Evolutionary conservation across 2,888 invertebrate genomes (phyloP).

Genomic region (Halictus quadricinctus): DNA sequence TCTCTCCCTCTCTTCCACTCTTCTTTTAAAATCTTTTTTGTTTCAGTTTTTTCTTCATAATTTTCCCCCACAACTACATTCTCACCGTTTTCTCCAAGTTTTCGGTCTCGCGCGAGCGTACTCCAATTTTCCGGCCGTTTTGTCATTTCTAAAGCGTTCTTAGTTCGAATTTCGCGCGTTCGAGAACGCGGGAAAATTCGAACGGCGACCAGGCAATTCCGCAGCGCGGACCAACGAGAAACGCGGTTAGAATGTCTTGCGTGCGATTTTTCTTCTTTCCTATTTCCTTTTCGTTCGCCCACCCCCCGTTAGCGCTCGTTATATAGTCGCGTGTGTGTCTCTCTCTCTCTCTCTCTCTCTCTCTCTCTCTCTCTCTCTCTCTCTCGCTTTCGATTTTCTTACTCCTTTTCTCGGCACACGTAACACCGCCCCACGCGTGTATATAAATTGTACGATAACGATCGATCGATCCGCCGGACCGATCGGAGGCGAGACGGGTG

Average conservation of each 20-base stretch:
- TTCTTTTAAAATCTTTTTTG: slow-evolving; percentile 20
- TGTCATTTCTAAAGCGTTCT: too few species aligned
- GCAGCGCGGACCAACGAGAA: not conserved
- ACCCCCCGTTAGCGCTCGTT: too few species aligned
- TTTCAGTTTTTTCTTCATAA: slow-evolving; percentile 8
- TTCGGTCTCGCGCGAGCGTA: too few species aligned
- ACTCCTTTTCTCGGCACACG: slow-evolving; percentile 60
- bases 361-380: not conserved
- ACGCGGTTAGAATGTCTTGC: slow-evolving; percentile 27
- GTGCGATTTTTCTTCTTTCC: slow-evolving; percentile 32
- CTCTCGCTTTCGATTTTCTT: too few species aligned
- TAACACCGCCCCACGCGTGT: slow-evolving; percentile 64
- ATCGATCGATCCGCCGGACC: slow-evolving; percentile 35
- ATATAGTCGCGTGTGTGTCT: too few species aligned
- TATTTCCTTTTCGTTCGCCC: slow-evolving; percentile 22
- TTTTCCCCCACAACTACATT: slow-evolving; percentile 31
- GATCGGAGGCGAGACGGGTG: slow-evolving; percentile 41
- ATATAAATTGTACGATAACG: slow-evolving; percentile 65
- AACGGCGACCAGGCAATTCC: not conserved
- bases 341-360: not conserved
- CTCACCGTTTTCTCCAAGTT: slow-evolving; percentile 33
- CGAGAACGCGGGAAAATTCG: not conserved
- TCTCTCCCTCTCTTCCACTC: not conserved
- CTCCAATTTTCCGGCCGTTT: too few species aligned
- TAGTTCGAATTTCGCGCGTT: not conserved